These are phyloP conservation scores for Epicauta chinensis DNA, from an alignment of 1,140 invertebrate genomes.

Conservation along the genomic window DNA sequence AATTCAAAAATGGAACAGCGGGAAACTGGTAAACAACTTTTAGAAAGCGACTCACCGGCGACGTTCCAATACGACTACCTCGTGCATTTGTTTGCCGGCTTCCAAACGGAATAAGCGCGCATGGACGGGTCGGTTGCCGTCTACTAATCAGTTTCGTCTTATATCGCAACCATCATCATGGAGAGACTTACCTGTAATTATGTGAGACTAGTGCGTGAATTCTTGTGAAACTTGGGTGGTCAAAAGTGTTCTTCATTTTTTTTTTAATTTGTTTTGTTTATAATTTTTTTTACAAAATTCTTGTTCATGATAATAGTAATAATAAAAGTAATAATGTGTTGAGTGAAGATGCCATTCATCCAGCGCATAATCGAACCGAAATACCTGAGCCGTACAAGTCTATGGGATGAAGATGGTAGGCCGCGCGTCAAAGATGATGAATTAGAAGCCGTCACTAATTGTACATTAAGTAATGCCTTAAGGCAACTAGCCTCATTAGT, in stretches of 20 bases:
- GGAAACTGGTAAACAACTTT: constrained; percentile 6
- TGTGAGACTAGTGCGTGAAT: no score
- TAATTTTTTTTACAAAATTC: no score
- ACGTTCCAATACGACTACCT: neutral
- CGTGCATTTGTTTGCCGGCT: constrained; percentile 15
- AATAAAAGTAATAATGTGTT: constrained; percentile 13
- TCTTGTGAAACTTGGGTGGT: no score
- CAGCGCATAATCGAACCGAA: constrained; percentile 62
- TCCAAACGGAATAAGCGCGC: constrained; percentile 4
- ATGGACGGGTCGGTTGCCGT: neutral
- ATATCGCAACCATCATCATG: no score
- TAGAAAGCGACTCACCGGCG: constrained; percentile 5
- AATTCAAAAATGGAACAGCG: constrained; percentile 4
- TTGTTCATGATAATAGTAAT: no score
- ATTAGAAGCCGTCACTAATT: constrained; percentile 68
- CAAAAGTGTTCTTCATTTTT: no score
- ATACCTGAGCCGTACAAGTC: constrained; percentile 56
- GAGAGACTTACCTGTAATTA: no score
- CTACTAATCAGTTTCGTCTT: neutral
- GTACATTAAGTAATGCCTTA: constrained; percentile 67
- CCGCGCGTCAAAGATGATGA: constrained; percentile 58
- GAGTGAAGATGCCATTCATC: constrained; percentile 61
- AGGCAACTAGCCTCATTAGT: constrained; percentile 72
- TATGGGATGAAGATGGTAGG: constrained; percentile 51
- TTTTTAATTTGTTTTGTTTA: no score